These are phyloP conservation scores for Drosophila helvetica DNA, from an alignment of 2,888 invertebrate species.

Conservation along the genomic window DNA sequence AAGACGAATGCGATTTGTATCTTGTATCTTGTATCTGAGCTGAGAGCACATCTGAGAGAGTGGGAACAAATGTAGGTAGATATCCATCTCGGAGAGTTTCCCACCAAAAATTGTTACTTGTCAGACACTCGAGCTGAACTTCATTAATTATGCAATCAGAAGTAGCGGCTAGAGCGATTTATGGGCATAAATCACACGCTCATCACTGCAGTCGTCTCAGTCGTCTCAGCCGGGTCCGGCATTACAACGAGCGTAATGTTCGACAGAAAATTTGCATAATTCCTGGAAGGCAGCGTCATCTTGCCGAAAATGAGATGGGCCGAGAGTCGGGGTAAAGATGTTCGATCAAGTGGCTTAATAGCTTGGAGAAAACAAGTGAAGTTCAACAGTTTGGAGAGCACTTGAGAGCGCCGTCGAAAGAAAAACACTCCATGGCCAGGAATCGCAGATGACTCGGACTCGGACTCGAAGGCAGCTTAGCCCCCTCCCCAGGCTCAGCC, in stretches of 20 bases:
- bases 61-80: conserved; percentile 5
- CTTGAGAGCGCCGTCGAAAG: conserved; percentile 67
- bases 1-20: conserved; percentile 29
- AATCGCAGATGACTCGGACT: conserved; percentile 36
- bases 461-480: conserved; percentile 10
- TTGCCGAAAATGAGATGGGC: conserved; percentile 49
- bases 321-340: conserved; percentile 25
- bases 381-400: conserved; percentile 79
- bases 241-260: conserved; percentile 51
- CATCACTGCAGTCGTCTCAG: conserved; percentile 32
- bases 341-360: conserved; percentile 75
- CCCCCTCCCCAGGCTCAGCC: conserved; percentile 9
- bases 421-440: conserved; percentile 68
- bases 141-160: conserved; percentile 78
- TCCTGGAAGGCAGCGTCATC: conserved; percentile 64
- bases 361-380: conserved; percentile 79
- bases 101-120: conserved; percentile 61
- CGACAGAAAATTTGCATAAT: conserved; percentile 72
- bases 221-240: conserved; percentile 11
- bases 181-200: conserved; percentile 75
- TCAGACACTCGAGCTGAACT: conserved; percentile 39
- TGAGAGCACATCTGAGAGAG: too few species aligned
- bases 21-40: too few species aligned
- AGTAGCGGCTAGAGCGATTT: conserved; percentile 77
- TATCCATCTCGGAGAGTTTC: conserved; percentile 49